phyloP scores from a whole-genome alignment of 2,888 invertebrate species.

The Diarsia dahlii region DNA sequence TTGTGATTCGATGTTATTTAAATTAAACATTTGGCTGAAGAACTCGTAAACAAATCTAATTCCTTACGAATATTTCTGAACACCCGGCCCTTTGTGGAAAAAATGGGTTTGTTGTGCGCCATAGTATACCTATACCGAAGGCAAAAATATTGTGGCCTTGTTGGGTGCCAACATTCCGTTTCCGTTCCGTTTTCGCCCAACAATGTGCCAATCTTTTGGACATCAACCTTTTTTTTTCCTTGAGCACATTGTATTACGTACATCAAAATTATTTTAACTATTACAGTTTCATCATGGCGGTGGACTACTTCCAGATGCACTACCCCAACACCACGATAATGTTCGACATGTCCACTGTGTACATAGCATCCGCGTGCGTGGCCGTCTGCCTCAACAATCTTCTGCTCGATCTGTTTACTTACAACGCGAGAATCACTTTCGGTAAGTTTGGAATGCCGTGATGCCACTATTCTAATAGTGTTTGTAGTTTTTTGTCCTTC shows the following conservation, averaged over 20 bases:
- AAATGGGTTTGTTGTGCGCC: background rate
- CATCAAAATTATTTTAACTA: background rate
- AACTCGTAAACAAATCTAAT: background rate
- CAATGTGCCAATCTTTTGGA: background rate
- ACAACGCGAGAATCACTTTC: slow-evolving; percentile 96
- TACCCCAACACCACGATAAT: slow-evolving; percentile 96
- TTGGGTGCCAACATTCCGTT: slow-evolving; percentile 1
- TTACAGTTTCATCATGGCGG: slow-evolving; percentile 97
- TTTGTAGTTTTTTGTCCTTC: background rate
- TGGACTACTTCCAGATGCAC: slow-evolving; percentile 96
- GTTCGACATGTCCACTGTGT: slow-evolving; percentile 98
- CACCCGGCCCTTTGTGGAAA: background rate
- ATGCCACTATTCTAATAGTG: background rate
- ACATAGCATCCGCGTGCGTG: slow-evolving; percentile 96
- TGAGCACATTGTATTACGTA: background rate
- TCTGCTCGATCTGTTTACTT: slow-evolving; percentile 94
- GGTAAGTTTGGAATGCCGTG: slow-evolving; percentile 88
- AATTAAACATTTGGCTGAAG: background rate
- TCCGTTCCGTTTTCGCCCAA: no score
- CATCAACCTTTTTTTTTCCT: background rate
- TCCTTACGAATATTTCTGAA: background rate
- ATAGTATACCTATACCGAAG: no score
- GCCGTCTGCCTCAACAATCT: slow-evolving; percentile 97
- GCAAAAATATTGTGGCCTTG: background rate
- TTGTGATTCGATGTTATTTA: background rate